Evolutionary conservation across 1,140 invertebrate species (phyloP).

Genomic region (Zaprionus ornatus): DNA sequence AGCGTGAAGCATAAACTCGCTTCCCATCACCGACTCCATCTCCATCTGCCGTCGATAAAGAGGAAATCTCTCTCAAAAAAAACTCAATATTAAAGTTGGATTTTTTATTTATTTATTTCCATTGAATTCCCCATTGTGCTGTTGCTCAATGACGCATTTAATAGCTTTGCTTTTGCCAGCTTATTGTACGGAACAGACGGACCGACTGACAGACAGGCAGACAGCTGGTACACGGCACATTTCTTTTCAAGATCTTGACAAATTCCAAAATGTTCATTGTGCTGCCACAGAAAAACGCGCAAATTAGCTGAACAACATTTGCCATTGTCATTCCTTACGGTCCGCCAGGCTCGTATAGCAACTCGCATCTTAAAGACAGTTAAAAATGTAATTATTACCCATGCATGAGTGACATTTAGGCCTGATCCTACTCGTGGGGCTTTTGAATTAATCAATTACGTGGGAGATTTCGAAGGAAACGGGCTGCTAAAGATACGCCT

Average conservation of each 20-base stretch:
- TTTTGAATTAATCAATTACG: conserved; percentile 70
- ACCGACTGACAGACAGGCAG: background rate
- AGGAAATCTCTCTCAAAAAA: conserved; percentile 8
- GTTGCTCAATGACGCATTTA: conserved; percentile 76
- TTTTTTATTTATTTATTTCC: conserved; percentile 37
- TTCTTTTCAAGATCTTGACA: conserved; percentile 55
- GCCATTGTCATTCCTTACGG: conserved; percentile 7
- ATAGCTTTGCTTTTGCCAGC: conserved; percentile 61
- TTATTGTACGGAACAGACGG: conserved; percentile 38
- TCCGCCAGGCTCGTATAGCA: background rate
- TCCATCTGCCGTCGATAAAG: background rate
- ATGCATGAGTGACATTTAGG: conserved; percentile 54
- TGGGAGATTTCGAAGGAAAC: conserved; percentile 19
- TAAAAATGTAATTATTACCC: conserved; percentile 61
- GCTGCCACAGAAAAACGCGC: background rate
- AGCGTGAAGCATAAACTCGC: conserved; percentile 51
- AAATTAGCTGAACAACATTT: conserved; percentile 37
- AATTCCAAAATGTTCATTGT: conserved; percentile 30
- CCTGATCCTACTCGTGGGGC: conserved; percentile 2
- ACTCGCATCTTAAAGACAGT: background rate
- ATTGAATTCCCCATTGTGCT: conserved; percentile 36
- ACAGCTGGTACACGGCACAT: background rate
- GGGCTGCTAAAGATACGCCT: conserved; percentile 15
- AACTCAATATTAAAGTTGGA: conserved; percentile 41
- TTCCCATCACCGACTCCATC: background rate